These are phyloP conservation scores for Sminthurides aquaticus DNA, from an alignment of 2,888 invertebrate species.

Conservation along the genomic window DNA sequence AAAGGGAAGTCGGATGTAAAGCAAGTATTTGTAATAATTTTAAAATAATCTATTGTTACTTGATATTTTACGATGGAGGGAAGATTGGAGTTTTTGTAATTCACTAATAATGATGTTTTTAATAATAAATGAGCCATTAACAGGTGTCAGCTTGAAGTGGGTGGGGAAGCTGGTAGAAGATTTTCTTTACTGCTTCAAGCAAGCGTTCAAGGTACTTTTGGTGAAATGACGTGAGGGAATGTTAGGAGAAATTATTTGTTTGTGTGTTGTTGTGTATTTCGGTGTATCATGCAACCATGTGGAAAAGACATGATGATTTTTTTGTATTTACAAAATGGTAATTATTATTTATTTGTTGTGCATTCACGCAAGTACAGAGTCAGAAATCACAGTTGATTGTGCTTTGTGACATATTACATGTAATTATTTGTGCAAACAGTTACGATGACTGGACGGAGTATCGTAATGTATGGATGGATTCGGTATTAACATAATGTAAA, in stretches of 20 bases:
- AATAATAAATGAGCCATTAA: no score
- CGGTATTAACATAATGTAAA: neutral
- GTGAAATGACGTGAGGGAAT: neutral
- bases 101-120: no score
- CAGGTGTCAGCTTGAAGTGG: no score
- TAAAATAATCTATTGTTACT: neutral
- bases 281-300: neutral
- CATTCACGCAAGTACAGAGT: slow-evolving; percentile 5
- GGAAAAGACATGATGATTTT: neutral
- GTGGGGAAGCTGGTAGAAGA: no score
- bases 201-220: no score
- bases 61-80: no score
- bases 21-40: neutral
- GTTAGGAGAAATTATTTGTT: neutral
- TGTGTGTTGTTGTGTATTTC: no score
- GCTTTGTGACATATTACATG: neutral
- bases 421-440: neutral
- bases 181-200: no score
- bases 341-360: slow-evolving; percentile 5
- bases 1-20: slow-evolving; percentile 89
- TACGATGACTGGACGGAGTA: neutral
- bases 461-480: neutral
- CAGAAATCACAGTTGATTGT: slow-evolving; percentile 12
- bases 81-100: no score
- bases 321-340: neutral